A percentile compares a stretch with the other conserved stretches of the same genome.
These are phyloP conservation scores for Chaetogeoica ovagalla DNA, from an alignment of 2,888 invertebrate species.

Conservation along the genomic window DNA sequence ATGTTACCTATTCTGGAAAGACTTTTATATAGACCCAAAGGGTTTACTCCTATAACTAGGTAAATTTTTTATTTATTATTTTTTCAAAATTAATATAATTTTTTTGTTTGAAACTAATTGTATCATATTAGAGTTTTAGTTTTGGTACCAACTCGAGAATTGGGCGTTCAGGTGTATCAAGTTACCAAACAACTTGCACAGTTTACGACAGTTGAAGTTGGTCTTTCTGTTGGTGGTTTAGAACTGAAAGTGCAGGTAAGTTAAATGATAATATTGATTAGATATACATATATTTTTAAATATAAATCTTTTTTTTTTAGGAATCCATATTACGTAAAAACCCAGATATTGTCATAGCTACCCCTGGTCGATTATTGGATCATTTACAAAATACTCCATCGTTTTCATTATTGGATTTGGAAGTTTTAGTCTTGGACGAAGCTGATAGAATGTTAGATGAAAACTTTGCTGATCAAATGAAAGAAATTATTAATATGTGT, in stretches of 20 bases:
- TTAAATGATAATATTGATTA: conserved; percentile 55
- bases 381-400: conserved; percentile 94
- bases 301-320: conserved; percentile 59
- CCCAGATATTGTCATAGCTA: conserved; percentile 97
- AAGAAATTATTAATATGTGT: conserved; percentile 93
- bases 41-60: conserved; percentile 61
- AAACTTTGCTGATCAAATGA: conserved; percentile 98
- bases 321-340: conserved; percentile 81
- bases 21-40: conserved; percentile 80
- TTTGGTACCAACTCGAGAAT: conserved; percentile 93
- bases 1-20: conserved; percentile 96
- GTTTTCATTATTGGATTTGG: conserved; percentile 86
- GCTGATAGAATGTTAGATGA: conserved; percentile 94
- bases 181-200: conserved; percentile 89
- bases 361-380: conserved; percentile 96
- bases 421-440: conserved; percentile 74
- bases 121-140: conserved; percentile 73
- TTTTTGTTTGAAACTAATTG: conserved; percentile 10
- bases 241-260: conserved; percentile 73
- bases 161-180: conserved; percentile 96
- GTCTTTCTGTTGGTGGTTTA: conserved; percentile 83
- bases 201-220: conserved; percentile 79
- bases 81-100: no score
- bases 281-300: neutral
- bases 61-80: conserved; percentile 53